Evolutionary conservation across 2,113 vertebrate species (phyloP).

Genomic region (Calyptomena viridis): DNA sequence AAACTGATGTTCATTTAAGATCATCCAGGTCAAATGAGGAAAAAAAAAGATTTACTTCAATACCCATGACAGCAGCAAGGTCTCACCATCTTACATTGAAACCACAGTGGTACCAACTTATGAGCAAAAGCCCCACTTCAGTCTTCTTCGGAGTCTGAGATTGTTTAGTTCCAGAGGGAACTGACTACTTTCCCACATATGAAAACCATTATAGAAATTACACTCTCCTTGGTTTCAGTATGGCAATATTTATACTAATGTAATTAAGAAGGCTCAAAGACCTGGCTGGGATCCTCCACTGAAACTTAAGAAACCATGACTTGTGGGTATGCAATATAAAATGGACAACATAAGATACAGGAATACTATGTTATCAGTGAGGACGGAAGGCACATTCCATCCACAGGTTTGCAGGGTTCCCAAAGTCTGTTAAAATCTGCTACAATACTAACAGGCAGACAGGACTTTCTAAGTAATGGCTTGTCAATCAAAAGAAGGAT

Average conservation of each 20-base stretch:
- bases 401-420: not conserved
- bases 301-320: not conserved
- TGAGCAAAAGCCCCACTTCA: not conserved
- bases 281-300: accelerated
- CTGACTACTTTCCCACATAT: not conserved
- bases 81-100: not conserved
- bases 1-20: not conserved
- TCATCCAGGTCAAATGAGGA: not conserved
- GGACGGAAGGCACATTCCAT: not conserved
- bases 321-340: accelerated
- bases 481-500: not conserved
- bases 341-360: not conserved
- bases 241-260: not conserved
- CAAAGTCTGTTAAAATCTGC: not conserved
- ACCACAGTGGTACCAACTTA: not conserved
- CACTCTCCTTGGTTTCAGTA: not conserved
- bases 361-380: not conserved
- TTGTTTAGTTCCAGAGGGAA: not conserved
- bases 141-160: not conserved
- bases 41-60: not conserved
- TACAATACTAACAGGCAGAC: not conserved
- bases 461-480: not conserved
- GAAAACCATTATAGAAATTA: not conserved
- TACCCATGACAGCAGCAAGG: not conserved
- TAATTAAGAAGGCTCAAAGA: not conserved